These are phyloP conservation scores for Sebastes alutus DNA, from an alignment of 2,797 vertebrate species.

Conservation along the genomic window DNA sequence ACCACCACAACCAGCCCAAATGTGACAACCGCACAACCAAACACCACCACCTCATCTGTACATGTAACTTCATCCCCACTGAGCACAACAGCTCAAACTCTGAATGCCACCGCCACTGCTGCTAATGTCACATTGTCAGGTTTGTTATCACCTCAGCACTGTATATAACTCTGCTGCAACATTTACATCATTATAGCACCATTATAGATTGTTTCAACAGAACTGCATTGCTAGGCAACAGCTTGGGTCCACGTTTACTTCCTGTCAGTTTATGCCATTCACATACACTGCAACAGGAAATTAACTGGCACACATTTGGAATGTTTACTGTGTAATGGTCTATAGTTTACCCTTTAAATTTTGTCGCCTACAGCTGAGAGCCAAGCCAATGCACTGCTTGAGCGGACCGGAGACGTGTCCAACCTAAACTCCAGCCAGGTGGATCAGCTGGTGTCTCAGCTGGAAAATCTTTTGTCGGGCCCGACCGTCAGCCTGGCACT, in stretches of 20 bases:
- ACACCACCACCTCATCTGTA: neutral
- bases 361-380: slow-evolving; percentile 14
- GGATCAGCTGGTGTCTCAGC: slow-evolving; percentile 65
- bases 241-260: no score
- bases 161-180: neutral
- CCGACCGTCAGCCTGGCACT: slow-evolving; percentile 75
- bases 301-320: no score
- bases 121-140: neutral
- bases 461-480: slow-evolving; percentile 75
- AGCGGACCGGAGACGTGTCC: slow-evolving; percentile 61
- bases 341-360: neutral
- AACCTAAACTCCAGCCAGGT: slow-evolving; percentile 75
- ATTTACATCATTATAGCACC: neutral
- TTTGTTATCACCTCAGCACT: neutral
- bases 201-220: neutral
- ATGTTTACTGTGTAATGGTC: no score
- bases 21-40: no score
- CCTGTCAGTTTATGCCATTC: no score
- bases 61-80: slow-evolving; percentile 7
- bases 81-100: neutral
- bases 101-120: neutral
- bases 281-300: no score
- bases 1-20: neutral
- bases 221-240: no score
- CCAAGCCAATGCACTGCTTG: slow-evolving; percentile 59